Conservation (phyloP, 2,113 vertebrate species). For the Columba janthina region DNA sequence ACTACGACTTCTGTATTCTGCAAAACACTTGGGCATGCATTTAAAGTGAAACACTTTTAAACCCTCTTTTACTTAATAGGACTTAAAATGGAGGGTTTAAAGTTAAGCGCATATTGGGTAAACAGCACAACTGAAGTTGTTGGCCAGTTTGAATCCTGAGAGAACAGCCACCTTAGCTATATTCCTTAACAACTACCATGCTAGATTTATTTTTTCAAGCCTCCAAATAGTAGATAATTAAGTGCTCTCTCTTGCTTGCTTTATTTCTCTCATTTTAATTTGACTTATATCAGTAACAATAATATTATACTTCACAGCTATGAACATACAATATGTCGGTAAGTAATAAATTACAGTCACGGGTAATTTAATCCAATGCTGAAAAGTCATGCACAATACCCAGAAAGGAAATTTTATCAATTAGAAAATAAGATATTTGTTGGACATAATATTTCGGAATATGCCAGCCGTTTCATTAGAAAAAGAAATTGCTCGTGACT, state of each 20-base stretch:
- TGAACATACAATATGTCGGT: background rate
- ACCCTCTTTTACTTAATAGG: background rate
- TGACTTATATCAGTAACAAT: background rate
- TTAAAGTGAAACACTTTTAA: background rate
- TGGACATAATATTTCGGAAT: constrained; percentile 9
- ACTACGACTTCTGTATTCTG: background rate
- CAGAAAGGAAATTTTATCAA: constrained; percentile 1
- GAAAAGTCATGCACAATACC: background rate
- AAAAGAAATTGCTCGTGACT: background rate
- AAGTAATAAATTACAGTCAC: constrained; percentile 1
- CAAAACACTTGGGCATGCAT: background rate
- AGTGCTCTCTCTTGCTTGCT: background rate
- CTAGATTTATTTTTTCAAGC: background rate
- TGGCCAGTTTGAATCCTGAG: background rate
- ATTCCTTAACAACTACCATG: background rate
- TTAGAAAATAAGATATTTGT: constrained; percentile 41
- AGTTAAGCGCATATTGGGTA: background rate
- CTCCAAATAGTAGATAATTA: background rate
- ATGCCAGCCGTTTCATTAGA: background rate
- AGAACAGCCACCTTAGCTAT: background rate
- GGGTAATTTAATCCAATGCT: background rate
- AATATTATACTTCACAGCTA: background rate
- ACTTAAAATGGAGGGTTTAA: background rate
- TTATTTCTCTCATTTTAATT: background rate
- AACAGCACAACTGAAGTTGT: background rate